Percentiles rank a stretch among this genome's conserved stretches.
phyloP scores from a whole-genome alignment of 2,113 vertebrate species.

The Candoia aspera region DNA sequence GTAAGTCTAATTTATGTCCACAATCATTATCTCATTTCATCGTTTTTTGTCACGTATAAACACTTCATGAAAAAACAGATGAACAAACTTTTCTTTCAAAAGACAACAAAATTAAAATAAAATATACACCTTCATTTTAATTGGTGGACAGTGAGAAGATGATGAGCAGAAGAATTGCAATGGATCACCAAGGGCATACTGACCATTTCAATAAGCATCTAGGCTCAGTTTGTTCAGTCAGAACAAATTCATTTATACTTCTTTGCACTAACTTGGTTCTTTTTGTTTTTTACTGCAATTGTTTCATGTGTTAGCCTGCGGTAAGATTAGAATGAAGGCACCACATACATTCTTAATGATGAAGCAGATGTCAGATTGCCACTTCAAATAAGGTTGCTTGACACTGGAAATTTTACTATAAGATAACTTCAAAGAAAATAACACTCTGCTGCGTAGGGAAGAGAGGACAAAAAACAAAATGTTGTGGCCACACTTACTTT shows the following conservation, averaged over 20 bases:
- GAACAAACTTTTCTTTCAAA: neutral
- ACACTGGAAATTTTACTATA: neutral
- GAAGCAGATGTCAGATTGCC: neutral
- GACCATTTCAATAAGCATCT: neutral
- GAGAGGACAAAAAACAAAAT: neutral
- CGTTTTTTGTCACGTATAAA: neutral
- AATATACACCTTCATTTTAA: neutral
- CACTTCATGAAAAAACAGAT: neutral
- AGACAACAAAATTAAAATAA: neutral
- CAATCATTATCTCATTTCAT: neutral
- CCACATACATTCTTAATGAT: neutral
- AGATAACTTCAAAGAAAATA: neutral
- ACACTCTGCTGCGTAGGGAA: neutral
- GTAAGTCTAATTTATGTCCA: neutral
- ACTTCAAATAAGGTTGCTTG: neutral
- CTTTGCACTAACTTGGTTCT: neutral
- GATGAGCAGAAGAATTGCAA: neutral
- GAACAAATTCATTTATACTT: neutral
- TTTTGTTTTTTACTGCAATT: neutral
- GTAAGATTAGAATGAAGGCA: neutral
- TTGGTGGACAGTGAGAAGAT: neutral
- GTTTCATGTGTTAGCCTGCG: neutral
- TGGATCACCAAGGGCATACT: neutral
- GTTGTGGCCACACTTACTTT: neutral
- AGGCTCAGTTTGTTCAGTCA: constrained; percentile 1